Conservation (phyloP, 1,140 invertebrate species). For the Dinothrombium tinctorium region DNA sequence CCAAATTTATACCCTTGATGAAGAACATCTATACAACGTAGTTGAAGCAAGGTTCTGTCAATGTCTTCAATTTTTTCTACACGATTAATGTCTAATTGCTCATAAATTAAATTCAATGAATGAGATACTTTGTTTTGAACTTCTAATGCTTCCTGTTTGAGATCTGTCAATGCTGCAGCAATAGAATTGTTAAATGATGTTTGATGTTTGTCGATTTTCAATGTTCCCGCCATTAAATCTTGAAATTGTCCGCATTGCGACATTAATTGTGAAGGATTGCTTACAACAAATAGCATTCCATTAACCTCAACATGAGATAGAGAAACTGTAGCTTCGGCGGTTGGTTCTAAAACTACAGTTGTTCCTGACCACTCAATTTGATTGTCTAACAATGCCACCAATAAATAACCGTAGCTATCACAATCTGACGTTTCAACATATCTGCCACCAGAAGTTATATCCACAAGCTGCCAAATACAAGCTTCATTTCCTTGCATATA, state of each 20-base stretch:
- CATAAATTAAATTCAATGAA: conserved; percentile 2
- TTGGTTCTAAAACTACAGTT: conserved; percentile 22
- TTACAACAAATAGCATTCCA: conserved; percentile 24
- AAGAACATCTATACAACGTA: conserved; percentile 47
- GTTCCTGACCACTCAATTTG: conserved; percentile 19
- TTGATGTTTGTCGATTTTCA: conserved; percentile 23
- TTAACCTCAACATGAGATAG: conserved; percentile 25
- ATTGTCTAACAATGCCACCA: background rate
- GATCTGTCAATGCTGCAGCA: conserved; percentile 30
- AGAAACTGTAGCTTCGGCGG: conserved; percentile 26
- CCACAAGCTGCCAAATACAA: conserved; percentile 16
- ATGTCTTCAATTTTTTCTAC: conserved; percentile 27
- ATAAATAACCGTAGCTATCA: background rate
- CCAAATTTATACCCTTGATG: conserved; percentile 66
- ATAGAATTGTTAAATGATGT: conserved; percentile 30
- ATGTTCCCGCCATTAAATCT: conserved; percentile 20
- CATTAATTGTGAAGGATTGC: conserved; percentile 21
- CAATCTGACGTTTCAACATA: background rate
- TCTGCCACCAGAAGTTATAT: conserved; percentile 14
- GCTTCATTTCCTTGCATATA: conserved; percentile 14
- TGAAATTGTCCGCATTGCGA: conserved; percentile 22
- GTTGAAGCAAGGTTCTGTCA: conserved; percentile 28
- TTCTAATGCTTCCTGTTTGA: conserved; percentile 27
- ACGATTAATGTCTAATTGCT: conserved; percentile 25
- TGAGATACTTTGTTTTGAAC: background rate